Evolutionary conservation across 2,888 invertebrate species (phyloP).

Genomic region (Andrena camellia): DNA sequence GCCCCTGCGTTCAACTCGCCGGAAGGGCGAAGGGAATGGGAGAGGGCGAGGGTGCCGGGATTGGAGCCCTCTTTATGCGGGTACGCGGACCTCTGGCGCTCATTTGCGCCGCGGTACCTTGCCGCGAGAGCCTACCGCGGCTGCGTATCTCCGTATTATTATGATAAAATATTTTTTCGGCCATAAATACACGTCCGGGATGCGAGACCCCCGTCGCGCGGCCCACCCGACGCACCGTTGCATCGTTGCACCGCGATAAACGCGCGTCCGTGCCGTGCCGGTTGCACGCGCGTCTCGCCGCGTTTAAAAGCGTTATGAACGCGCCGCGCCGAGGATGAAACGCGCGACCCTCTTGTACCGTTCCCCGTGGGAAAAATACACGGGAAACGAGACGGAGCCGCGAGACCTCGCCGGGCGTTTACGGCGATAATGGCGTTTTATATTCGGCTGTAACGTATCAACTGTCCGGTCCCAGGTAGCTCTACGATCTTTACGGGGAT

Average conservation of each 20-base stretch:
- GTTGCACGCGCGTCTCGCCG: slow-evolving; percentile 38
- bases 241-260: slow-evolving; percentile 74
- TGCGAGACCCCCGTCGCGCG: slow-evolving; percentile 79
- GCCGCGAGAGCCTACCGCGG: slow-evolving; percentile 66
- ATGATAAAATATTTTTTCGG: slow-evolving; percentile 81
- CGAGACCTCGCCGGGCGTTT: slow-evolving; percentile 7
- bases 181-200: slow-evolving; percentile 80
- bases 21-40: not conserved
- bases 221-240: slow-evolving; percentile 76
- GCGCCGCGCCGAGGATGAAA: slow-evolving; percentile 43
- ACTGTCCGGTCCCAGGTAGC: slow-evolving; percentile 8
- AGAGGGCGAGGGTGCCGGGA: not conserved
- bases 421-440: slow-evolving; percentile 45
- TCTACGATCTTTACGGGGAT: not conserved
- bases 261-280: slow-evolving; percentile 64
- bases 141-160: slow-evolving; percentile 78
- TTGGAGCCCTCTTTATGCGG: slow-evolving; percentile 44
- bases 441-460: slow-evolving; percentile 11
- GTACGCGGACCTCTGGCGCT: slow-evolving; percentile 53
- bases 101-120: slow-evolving; percentile 72
- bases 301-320: slow-evolving; percentile 54
- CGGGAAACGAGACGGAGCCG: not conserved
- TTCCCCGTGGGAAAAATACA: slow-evolving; percentile 20
- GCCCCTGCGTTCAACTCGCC: slow-evolving; percentile 14
- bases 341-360: slow-evolving; percentile 34